phyloP scores from a whole-genome alignment of 2,113 vertebrate genomes.

The Brienomyrus longianalis region DNA sequence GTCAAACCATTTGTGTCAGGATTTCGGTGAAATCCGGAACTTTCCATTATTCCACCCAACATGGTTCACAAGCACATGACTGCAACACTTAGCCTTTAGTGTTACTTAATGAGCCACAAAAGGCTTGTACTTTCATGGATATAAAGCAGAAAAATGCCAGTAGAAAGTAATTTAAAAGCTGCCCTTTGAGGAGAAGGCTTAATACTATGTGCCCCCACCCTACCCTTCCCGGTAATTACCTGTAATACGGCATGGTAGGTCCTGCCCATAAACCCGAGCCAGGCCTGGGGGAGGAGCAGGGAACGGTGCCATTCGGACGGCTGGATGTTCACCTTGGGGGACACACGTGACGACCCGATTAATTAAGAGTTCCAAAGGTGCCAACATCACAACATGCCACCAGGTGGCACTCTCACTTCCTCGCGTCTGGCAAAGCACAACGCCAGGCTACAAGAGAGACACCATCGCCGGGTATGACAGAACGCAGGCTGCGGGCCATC shows the following conservation, averaged over 20 bases:
- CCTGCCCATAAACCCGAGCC: slow-evolving; percentile 81
- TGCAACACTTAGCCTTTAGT: not conserved
- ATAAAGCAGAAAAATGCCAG: not conserved
- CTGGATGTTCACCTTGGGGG: slow-evolving; percentile 83
- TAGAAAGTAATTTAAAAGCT: not conserved
- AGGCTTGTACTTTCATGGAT: not conserved
- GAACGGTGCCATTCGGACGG: slow-evolving; percentile 89
- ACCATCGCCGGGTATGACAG: not conserved
- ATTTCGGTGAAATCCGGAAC: not conserved
- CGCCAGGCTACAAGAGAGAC: not conserved
- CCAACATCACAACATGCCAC: not conserved
- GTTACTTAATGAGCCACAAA: not conserved
- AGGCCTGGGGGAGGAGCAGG: slow-evolving; percentile 79
- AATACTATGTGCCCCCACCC: not conserved
- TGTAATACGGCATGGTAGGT: slow-evolving; percentile 78
- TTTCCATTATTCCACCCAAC: not conserved
- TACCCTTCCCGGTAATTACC: slow-evolving; percentile 55
- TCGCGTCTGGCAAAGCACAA: not conserved
- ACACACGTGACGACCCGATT: not conserved
- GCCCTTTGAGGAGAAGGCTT: not conserved
- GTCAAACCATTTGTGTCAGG: slow-evolving; percentile 24
- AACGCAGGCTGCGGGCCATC: not conserved
- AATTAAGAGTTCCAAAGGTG: not conserved
- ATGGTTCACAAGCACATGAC: not conserved
- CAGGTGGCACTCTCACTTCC: slow-evolving; percentile 7